Evolutionary conservation across 2,888 invertebrate species (phyloP), one percentile per base, ranked within the genome.

Genomic region (Hofmannophila pseudospretella): DNA sequence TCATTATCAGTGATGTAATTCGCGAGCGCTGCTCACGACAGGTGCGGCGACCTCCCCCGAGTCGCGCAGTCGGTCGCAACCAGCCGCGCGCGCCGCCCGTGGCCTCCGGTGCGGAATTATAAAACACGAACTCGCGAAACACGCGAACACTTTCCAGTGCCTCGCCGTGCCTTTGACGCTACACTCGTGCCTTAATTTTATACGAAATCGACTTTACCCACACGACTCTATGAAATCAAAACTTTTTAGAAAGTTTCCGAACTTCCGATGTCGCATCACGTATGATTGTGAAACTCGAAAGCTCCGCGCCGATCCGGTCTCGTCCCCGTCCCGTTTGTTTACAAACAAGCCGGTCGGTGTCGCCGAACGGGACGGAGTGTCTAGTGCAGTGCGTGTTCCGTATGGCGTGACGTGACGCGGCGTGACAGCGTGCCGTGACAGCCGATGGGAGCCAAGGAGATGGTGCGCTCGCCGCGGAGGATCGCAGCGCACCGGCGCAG

Each of bases 391-490:
- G 38, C 42, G 34, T 28, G 10, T 32, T 10, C 8, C 11, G 11
- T 8, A 25, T 42, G 46, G 44, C 34, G 13, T 39, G 36, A 31
- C 12, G 46, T 31, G 55, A 42, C 33, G 44, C 42, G 46, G 51
- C 51, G 44, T 50, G 55, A 47, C 47, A 48, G 34, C 49, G 51
- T 45, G 47, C 48, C 49, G 43, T 31, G 47, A 38, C 43, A 37
- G 32, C 32, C 41, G 47, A 22, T 37, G 42, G 39, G 42, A 22
- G 43, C 38, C 28, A 36, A 44, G 31, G 53, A 32, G 40, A 84
- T 86, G 86, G 82, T 84, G 45, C 76, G 85, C 19, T 85, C 86
- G 11, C 84, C 85, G 44, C 63, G 82, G 38, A 62, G 80, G 59
- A 67, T 79, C 32, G 55, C 78, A 5, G 72, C 75, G 9, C 74